phyloP scores from a whole-genome alignment of 2,113 vertebrate species.

The Lepisosteus osseus region DNA sequence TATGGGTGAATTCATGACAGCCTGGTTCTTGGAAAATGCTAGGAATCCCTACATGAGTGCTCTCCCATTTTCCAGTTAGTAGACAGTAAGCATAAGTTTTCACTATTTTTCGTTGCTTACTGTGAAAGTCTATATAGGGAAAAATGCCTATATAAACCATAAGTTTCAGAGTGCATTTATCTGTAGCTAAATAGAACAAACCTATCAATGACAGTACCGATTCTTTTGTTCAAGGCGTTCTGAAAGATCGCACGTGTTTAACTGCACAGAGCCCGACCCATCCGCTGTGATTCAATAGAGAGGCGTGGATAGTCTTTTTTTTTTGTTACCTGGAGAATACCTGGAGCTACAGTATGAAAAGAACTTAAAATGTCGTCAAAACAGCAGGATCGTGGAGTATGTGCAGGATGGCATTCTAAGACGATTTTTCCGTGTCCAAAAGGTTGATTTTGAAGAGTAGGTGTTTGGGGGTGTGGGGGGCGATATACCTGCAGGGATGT shows the following conservation, averaged over 20 bases:
- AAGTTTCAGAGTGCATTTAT: no score
- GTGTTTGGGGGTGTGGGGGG: background rate
- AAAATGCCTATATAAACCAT: no score
- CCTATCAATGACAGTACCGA: no score
- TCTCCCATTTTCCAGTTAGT: no score
- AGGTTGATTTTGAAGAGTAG: constrained; percentile 5
- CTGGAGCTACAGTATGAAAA: constrained; percentile 43
- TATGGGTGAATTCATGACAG: no score
- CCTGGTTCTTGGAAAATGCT: no score
- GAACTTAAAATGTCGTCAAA: constrained; percentile 49
- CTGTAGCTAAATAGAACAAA: no score
- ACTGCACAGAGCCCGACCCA: constrained; percentile 54
- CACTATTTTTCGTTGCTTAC: no score
- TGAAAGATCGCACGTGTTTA: constrained; percentile 56
- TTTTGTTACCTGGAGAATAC: constrained; percentile 68
- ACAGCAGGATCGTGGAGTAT: constrained; percentile 22
- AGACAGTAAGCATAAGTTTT: no score
- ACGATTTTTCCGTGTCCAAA: background rate
- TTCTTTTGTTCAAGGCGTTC: no score
- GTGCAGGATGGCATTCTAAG: constrained; percentile 19
- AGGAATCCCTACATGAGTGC: no score
- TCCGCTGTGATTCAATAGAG: constrained; percentile 33
- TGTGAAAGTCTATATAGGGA: no score
- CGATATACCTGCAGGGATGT: constrained; percentile 22
- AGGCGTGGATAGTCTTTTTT: constrained; percentile 48